Base-by-base conservation (phyloP, 2,888 invertebrate species). In the Campopleginae sp. region DNA sequence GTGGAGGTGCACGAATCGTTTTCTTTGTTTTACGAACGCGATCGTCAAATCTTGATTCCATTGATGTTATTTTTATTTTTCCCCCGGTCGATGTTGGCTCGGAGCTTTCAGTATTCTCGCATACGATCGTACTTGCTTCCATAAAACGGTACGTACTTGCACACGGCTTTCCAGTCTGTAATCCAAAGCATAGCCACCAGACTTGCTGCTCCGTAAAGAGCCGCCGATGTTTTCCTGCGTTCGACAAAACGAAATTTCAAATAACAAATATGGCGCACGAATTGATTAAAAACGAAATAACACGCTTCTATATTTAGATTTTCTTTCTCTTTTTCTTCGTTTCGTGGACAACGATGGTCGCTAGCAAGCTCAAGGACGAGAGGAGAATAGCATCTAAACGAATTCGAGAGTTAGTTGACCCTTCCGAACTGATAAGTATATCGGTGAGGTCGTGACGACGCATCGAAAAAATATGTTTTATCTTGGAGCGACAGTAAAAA, bases 81-180 rank as follows among this genome's bases (percentile, higher is more conserved):
- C 23, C n/a, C 23, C 38, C 27, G 48, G 38, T 71, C 33, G 38
- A 58, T 27, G 23, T 61, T 46, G 38, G 2, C 17, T 8, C 51
- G 6, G 17, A 42, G 42, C 14, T 80, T 51, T 70, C 77, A 82
- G 82, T 88, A 90, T 76, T 78, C 78, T 33, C 79, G 77, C 1
- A 82, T 80, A 80, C 84, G 87, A 58, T 88, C 33, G 78, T 89
- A 92, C 78, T 91, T 91, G 81, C 89, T 84, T 17, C 90, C 87
- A 75, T 91, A 91, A 86, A 88, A 89, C 33, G 91, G 92, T 80
- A 92, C 90, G 84, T 87, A 82, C 75, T 87, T 82, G 86, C 90
- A 90, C n/a, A 92, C 89, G 19, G 70, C 86, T 86, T 88, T 86
- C 92, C 92, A 92, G 68, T 92, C 91, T 61, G 89, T 89, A 23